phyloP scores from a whole-genome alignment of 2,113 vertebrate species.

The Poecilia latipinna region DNA sequence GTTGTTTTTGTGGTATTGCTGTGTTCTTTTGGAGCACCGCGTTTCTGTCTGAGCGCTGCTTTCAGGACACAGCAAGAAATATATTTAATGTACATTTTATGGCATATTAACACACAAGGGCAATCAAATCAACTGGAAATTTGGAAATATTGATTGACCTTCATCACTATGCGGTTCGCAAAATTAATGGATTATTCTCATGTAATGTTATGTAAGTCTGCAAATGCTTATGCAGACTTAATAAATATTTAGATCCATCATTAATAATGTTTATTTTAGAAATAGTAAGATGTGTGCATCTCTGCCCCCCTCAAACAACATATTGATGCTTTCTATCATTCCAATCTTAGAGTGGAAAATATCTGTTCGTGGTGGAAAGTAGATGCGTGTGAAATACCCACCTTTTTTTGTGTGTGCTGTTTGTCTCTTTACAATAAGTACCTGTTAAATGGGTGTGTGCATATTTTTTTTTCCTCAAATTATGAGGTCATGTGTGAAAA shows the following conservation, averaged over 20 bases:
- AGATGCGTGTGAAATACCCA: constrained; percentile 51
- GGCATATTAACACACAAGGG: not conserved
- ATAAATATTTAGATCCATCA: constrained; percentile 2
- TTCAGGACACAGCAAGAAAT: constrained; percentile 6
- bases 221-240: not conserved
- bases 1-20: constrained; percentile 51
- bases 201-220: no score
- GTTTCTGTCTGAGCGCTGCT: constrained; percentile 36
- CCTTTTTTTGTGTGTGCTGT: constrained; percentile 29
- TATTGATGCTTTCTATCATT: constrained; percentile 1
- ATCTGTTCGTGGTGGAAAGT: not conserved
- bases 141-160: not conserved
- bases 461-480: constrained; percentile 65
- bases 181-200: not conserved
- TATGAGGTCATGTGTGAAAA: constrained; percentile 93
- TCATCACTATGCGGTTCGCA: not conserved
- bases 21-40: constrained; percentile 30
- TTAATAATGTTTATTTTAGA: not conserved
- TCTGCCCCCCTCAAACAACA: not conserved
- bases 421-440: constrained; percentile 74
- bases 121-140: not conserved
- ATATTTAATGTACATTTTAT: not conserved
- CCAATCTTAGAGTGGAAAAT: constrained; percentile 43
- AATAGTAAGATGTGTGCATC: not conserved
- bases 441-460: constrained; percentile 90